Base-by-base conservation (phyloP, 2,888 invertebrate species). In the Eupeodes luniger region DNA sequence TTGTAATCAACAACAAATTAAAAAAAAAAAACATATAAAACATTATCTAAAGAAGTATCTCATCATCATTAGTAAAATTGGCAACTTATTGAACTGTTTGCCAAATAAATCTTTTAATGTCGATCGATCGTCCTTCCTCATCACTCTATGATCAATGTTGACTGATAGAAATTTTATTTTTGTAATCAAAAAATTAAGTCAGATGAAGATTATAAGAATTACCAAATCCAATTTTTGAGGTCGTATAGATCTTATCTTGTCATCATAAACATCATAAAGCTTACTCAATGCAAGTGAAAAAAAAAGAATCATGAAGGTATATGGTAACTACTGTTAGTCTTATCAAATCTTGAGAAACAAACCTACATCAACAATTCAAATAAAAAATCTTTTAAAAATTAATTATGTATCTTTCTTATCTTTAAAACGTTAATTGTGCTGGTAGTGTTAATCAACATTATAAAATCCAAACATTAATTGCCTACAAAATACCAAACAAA, bases 361-460 rank as follows among this genome's bases (percentile, higher is more conserved):
- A 3, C 40, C 62, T 44, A 12, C 16, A 62, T 40, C 61, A 16
- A 6, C 11, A 6, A 27, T 6, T 11, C 19, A 1, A 44, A 2
- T 44, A 5, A 44, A 12, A 62, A 40, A 11, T 34, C 3, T 16
- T 11, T 53, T 40, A 5, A 40, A 62, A 44, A 66, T 34, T 49
- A 55, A 77, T 40, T 55, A n/a, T n/a, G n/a, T n/a, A 53, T 49
- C 47, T 59, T 19, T 59, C 59, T 72, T 72, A 49, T 61, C 72
- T 62, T 16, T 4, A 47, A 72, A 27, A 59, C 4, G 6, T 40
- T 9, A 9, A 9, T 40, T 40, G 6, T 5, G 40, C 9, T 40
- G 4, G n/a, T 66, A 14, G 66, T 49, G 19, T 47, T 64, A 14
- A 49, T 49, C 49, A 27, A 49, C 14, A 16, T 66, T 27, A 49